Percentiles rank a stretch among this genome's conserved stretches.
Conservation (phyloP, 2,888 invertebrate species). For the Euphydryas editha region DNA sequence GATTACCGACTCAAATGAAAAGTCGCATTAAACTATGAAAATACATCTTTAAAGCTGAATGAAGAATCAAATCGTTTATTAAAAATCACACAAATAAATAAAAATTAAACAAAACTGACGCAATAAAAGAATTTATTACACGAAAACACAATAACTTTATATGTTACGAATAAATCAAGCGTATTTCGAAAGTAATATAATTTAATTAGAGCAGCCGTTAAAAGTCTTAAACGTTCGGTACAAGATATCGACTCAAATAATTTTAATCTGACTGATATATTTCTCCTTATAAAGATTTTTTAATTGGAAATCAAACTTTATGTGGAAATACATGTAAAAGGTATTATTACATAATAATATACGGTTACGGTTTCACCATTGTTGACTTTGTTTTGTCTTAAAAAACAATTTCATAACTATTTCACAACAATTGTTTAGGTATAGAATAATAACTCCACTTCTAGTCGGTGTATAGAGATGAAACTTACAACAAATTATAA, state of each 20-base stretch:
- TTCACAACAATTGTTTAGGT: too few species aligned
- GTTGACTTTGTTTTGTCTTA: too few species aligned
- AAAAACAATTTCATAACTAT: too few species aligned
- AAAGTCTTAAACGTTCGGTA: not conserved
- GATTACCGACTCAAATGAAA: too few species aligned
- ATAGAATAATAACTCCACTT: too few species aligned
- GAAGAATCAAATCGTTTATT: not conserved
- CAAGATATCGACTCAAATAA: not conserved
- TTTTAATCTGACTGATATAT: not conserved
- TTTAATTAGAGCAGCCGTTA: slow-evolving; percentile 4
- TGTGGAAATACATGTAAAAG: not conserved
- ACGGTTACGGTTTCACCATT: too few species aligned
- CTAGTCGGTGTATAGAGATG: too few species aligned
- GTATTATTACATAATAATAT: not conserved
- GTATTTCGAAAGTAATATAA: slow-evolving; percentile 5
- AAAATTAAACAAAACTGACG: not conserved
- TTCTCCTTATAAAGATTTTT: not conserved
- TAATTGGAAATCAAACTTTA: not conserved
- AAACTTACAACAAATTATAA: too few species aligned
- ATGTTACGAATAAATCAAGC: not conserved
- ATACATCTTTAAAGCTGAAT: not conserved
- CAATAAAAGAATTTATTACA: not conserved
- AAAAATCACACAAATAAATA: not conserved
- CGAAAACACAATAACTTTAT: not conserved
- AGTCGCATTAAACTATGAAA: not conserved